These are phyloP conservation scores for Campoplex capitator DNA, from an alignment of 2,888 invertebrate species.

Conservation along the genomic window DNA sequence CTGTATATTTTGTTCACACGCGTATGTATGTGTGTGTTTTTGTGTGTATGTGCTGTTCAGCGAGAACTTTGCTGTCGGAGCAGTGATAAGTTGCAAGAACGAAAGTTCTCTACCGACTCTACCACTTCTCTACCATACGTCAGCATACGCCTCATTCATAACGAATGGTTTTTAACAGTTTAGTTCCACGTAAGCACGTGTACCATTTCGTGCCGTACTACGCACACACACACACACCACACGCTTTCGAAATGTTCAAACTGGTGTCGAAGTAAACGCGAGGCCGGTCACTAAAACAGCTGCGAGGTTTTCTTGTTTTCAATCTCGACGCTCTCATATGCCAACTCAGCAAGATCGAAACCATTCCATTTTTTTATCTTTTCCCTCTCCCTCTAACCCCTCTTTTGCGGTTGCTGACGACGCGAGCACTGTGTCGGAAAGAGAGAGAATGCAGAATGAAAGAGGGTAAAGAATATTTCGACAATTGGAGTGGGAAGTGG, in stretches of 20 bases:
- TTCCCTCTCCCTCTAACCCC: background rate
- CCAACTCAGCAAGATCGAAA: background rate
- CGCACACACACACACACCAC: background rate
- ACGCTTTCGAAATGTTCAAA: background rate
- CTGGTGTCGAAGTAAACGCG: background rate
- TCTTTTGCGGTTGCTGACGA: background rate
- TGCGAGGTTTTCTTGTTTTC: background rate
- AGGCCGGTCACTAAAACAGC: slow-evolving; percentile 30
- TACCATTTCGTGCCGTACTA: slow-evolving; percentile 1
- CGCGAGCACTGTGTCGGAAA: background rate
- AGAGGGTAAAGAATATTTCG: background rate
- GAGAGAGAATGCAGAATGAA: background rate
- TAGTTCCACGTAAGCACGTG: slow-evolving; percentile 72
- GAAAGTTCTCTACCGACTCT: slow-evolving; percentile 17
- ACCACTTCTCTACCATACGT: slow-evolving; percentile 30
- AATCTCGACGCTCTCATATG: background rate
- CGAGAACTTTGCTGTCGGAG: slow-evolving; percentile 8
- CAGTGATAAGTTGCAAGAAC: slow-evolving; percentile 17
- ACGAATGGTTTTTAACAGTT: slow-evolving; percentile 21
- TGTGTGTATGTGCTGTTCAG: background rate
- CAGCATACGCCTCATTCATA: slow-evolving; percentile 32
- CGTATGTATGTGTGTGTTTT: background rate
- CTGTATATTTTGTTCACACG: background rate
- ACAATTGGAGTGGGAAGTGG: background rate
- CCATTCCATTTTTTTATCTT: background rate